Conservation (phyloP, 2,888 invertebrate genomes). For the Thereva unica region DNA sequence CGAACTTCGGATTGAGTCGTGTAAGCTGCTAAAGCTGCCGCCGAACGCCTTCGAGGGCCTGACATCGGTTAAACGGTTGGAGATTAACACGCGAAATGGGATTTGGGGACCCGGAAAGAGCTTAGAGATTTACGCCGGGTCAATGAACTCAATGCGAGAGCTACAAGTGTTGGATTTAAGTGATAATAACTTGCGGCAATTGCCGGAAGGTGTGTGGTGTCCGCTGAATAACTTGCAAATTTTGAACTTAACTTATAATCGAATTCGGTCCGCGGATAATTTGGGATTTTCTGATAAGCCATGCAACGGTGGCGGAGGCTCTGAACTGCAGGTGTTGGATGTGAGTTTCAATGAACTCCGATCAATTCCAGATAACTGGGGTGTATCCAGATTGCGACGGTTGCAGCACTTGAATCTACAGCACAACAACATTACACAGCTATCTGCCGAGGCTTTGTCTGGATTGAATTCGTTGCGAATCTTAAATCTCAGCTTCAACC, state of each 20-base stretch:
- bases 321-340: constrained; percentile 76
- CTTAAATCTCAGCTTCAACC: constrained; percentile 85
- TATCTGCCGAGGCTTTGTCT: constrained; percentile 77
- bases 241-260: constrained; percentile 83
- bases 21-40: constrained; percentile 78
- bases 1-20: constrained; percentile 75
- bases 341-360: constrained; percentile 80
- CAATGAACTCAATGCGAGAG: constrained; percentile 78
- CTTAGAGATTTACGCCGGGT: constrained; percentile 72
- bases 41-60: constrained; percentile 80
- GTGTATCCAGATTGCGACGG: constrained; percentile 74
- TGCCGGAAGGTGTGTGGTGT: constrained; percentile 81
- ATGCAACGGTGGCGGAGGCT: constrained; percentile 63
- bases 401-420: constrained; percentile 79
- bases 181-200: constrained; percentile 79
- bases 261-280: constrained; percentile 75
- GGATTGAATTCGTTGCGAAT: constrained; percentile 78
- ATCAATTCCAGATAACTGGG: constrained; percentile 72
- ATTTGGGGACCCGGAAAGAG: constrained; percentile 78
- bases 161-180: constrained; percentile 78
- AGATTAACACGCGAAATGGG: constrained; percentile 77
- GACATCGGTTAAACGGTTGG: constrained; percentile 75
- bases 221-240: constrained; percentile 77
- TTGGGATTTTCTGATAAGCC: constrained; percentile 67
- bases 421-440: constrained; percentile 79